phyloP scores from a whole-genome alignment of 2,113 vertebrate species.

The Perca fluviatilis region DNA sequence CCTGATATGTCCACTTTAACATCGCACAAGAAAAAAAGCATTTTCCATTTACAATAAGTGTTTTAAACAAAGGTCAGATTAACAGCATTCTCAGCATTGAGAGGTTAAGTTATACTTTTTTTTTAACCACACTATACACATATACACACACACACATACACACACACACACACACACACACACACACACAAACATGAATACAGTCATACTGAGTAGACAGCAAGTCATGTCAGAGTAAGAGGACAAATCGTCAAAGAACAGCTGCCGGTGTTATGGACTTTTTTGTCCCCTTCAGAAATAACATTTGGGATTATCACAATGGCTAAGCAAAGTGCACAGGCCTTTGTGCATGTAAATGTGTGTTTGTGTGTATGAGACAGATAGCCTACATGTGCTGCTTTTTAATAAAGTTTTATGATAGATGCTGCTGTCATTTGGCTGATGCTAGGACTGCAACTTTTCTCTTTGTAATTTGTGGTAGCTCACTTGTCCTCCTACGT shows the following conservation, averaged over 20 bases:
- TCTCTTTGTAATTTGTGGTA: conserved; percentile 3
- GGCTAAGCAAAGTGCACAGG: conserved; percentile 31
- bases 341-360: background rate
- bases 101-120: background rate
- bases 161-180: background rate
- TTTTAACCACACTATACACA: background rate
- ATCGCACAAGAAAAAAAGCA: background rate
- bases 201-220: conserved; percentile 6
- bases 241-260: conserved; percentile 14
- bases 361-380: conserved; percentile 5
- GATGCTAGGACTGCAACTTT: background rate
- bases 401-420: conserved; percentile 16
- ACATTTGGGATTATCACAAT: conserved; percentile 16
- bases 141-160: background rate
- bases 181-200: background rate
- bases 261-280: conserved; percentile 3
- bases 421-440: conserved; percentile 32
- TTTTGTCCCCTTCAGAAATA: conserved; percentile 9
- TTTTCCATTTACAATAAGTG: background rate
- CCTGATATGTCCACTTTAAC: background rate
- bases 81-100: background rate
- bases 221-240: conserved; percentile 19
- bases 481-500: background rate
- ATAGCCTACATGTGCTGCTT: background rate
- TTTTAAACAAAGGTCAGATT: background rate